Base-by-base conservation (phyloP, 2,888 invertebrate genomes). In the Andrena flavipes region DNA sequence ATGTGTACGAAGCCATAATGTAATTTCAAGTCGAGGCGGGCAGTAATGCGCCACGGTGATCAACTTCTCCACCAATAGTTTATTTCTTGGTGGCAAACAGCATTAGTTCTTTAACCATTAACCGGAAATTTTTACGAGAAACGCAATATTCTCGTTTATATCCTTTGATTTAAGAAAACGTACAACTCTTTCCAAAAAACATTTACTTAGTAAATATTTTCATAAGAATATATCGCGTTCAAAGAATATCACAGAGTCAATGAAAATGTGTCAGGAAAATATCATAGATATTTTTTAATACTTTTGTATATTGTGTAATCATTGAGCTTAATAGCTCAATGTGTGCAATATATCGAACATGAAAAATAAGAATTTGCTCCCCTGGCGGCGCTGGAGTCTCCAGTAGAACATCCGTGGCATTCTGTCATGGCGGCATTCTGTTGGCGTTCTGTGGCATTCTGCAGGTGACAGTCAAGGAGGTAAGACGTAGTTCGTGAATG, bases 401-500 rank as follows among this genome's bases (percentile, higher is more conserved):
- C 42, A 42, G 42, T 1, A 42, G 42, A 42, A 42, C n/a, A 59
- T 54, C 49, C 42, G 79, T 70, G 64, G 59, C 69, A 59, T 79
- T 49, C 29, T 63, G 54, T 82, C 80, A 84, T 84, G 71, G 81
- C 42, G 4, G 54, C 65, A 26, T 80, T 42, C 23, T 64, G 59
- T 82, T 78, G 72, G 82, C 77, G 79, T 65, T 70, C 72, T 76
- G 64, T 62, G 71, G 83, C 75, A 65, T 74, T 83, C 77, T 78
- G 71, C 62, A 74, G 30, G 80, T 86, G 75, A 80, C 59, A 70
- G 82, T 74, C 70, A 77, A 77, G 82, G 73, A 76, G 65, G 87
- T 86, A 83, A 70, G 76, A 73, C 75, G 69, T 83, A 81, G 78
- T 87, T 74, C 51, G 73, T 67, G 65, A 78, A 79, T 81, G 81